phyloP scores from a whole-genome alignment of 2,113 vertebrate genomes.

The Grammomys surdaster region DNA sequence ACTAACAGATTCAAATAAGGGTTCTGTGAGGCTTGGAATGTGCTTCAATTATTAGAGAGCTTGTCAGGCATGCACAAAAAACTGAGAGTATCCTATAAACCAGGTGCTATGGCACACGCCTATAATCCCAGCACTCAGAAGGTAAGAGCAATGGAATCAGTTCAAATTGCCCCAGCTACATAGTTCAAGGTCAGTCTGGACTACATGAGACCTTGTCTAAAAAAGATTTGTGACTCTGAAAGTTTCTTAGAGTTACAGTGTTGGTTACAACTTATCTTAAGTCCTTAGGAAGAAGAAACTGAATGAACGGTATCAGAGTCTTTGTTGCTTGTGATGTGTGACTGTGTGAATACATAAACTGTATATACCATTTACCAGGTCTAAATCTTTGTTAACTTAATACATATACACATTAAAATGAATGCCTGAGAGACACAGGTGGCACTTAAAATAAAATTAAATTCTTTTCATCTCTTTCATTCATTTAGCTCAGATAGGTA shows the following conservation, averaged over 20 bases:
- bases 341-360: conserved; percentile 3
- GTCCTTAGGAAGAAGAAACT: conserved; percentile 14
- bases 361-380: neutral
- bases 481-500: conserved; percentile 44
- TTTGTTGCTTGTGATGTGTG: conserved; percentile 2
- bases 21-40: neutral
- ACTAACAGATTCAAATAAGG: neutral
- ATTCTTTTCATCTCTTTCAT: conserved; percentile 56
- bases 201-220: neutral
- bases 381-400: neutral
- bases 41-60: neutral
- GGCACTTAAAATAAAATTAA: conserved; percentile 13
- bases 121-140: neutral
- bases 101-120: no score
- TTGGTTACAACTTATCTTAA: neutral
- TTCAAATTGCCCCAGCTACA: neutral
- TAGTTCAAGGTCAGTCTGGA: neutral
- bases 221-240: neutral
- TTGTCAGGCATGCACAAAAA: neutral
- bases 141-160: neutral
- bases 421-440: neutral
- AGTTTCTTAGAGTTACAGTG: conserved; percentile 23
- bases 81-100: neutral
- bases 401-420: conserved; percentile 4
- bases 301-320: neutral